Base-by-base conservation (phyloP, 2,888 invertebrate genomes). In the Orthosia cruda region DNA sequence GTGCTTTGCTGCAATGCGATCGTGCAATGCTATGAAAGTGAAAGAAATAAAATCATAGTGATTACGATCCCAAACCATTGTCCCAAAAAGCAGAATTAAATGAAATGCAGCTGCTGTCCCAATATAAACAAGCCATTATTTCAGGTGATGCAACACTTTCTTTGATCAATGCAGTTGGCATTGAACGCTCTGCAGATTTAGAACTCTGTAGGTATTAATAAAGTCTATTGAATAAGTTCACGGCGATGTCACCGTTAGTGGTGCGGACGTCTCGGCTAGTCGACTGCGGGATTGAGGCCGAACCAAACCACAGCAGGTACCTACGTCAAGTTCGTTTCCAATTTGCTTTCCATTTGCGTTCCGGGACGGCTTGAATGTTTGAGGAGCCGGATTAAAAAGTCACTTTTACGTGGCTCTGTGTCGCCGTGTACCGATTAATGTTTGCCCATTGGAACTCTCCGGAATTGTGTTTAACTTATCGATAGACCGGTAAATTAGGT, bases 321-420 rank as follows among this genome's bases (percentile, higher is more conserved):
- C 81, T 61, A 81, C 77, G 74, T 73, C 88, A 87, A 90, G 89
- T 90, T 91, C 84, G 89, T 91, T 93, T 93, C 90, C 92, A 93
- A 92, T 93, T 94, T 91, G 92, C 91, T 93, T 94, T 94, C 92
- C 92, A 92, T 91, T 91, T 86, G 82, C 80, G 77, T 83, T 87
- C 78, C 71, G 84, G 80, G 69, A 78, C 80, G 79, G 73, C 75
- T 86, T 86, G 74, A 88, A 89, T 90, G 88, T 91, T 90, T 91
- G 88, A 86, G 87, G 84, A 89, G 89, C 83, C 85, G 81, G 89
- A 92, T 91, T 89, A 87, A 90, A 91, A 89, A 90, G 87, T 89
- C 79, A 81, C 81, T 79, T 86, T 83, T 81, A 85, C 82, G 76
- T 87, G 86, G 74, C 84, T 88, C 81, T 74, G 68, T 84, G 81